Conservation (phyloP, 2,888 invertebrate species). For the Ernsta delagoae region DNA sequence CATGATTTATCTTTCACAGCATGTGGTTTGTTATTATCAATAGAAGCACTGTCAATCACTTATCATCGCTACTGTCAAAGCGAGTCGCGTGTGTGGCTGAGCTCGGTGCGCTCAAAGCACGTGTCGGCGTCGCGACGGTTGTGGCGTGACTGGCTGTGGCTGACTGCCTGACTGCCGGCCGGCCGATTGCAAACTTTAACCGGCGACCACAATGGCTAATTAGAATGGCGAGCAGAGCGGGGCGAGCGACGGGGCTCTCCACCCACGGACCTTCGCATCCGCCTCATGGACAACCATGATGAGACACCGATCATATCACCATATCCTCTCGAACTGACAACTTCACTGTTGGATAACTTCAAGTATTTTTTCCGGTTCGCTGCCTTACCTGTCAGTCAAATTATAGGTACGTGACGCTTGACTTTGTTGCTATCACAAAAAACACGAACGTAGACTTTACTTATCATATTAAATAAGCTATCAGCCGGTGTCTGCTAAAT, state of each 20-base stretch:
- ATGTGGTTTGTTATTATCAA: conserved; percentile 60
- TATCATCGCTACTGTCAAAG: conserved; percentile 69
- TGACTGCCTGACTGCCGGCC: conserved; percentile 56
- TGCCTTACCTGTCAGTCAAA: conserved; percentile 1
- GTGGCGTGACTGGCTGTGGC: conserved; percentile 65
- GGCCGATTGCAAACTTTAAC: conserved; percentile 75
- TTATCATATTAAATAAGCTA: not conserved
- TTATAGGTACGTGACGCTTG: not conserved
- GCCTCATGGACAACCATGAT: conserved; percentile 71
- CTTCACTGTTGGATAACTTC: conserved; percentile 44
- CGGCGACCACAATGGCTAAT: conserved; percentile 82
- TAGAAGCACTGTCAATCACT: conserved; percentile 71
- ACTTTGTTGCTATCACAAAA: conserved; percentile 10
- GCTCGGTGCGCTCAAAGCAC: conserved; percentile 49
- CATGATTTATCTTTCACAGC: conserved; percentile 59
- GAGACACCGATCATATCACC: conserved; percentile 66
- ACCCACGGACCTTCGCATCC: conserved; percentile 82
- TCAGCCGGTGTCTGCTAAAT: not conserved
- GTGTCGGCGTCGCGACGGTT: conserved; percentile 61
- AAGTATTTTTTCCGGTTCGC: conserved; percentile 32
- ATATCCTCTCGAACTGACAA: conserved; percentile 48
- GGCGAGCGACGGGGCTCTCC: conserved; percentile 68
- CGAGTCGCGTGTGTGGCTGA: conserved; percentile 51
- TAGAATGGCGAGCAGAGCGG: conserved; percentile 78
- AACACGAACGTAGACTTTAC: conserved; percentile 7